Evolutionary conservation across 2,113 vertebrate species (phyloP), one percentile per base, ranked within the genome.

Genomic region (Lagopus muta): DNA sequence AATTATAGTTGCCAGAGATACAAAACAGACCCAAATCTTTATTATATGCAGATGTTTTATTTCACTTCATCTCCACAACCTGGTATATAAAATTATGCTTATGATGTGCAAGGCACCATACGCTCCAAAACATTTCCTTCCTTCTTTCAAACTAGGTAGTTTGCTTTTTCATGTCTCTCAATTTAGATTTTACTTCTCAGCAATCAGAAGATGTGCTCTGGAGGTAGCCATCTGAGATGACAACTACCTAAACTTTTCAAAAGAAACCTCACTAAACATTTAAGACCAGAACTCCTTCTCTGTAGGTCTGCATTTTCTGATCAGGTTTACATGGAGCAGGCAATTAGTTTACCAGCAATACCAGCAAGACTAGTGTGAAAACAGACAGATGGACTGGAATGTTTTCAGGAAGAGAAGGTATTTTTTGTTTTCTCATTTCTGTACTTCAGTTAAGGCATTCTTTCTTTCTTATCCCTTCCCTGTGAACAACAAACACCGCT

Each of bases 41-140:
- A 89, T 80, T 90, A 43, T 30, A 88, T 30, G 7, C 40, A 69
- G 88, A 75, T 95, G 86, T 65, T 94, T 94, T 50, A 65, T 89
- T 93, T 90, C 40, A 88, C 21, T 78, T 83, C n/a, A 86, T 80
- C 67, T 61, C 67, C 30, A 43, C 60, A 74, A 52, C 28, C 42
- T 69, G 61, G 57, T 88, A 60, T 34, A 83, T 62, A 78, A 85
- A 92, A 93, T 87, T 40, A 40, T 34, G 40, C 27, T 82, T 84
- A 76, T 43, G 71, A 66, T 69, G 17, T 85, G 19, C 48, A 89
- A 91, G 58, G 54, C 74, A 66, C 48, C 69, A 18, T 21, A n/a
- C 32, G 54, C 45, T 87, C 84, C 36, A 90, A 93, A 91, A 77
- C 0, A 0, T 4, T 43, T 86, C 69, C 78, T 92, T 52, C 50